phyloP scores from a whole-genome alignment of 2,888 invertebrate genomes.

The Troilus luridus region DNA sequence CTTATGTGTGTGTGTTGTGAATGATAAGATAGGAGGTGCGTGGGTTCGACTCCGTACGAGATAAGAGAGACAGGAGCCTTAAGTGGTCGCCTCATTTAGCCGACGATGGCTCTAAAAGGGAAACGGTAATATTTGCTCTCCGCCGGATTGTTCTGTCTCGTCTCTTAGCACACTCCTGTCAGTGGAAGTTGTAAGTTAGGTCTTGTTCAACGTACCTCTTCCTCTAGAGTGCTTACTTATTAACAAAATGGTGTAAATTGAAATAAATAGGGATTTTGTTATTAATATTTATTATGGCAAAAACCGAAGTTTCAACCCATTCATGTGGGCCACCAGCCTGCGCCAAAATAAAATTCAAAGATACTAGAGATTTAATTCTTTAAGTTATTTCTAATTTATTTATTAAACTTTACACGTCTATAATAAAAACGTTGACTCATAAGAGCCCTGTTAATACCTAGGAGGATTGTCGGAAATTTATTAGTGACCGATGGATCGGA shows the following conservation, averaged over 20 bases:
- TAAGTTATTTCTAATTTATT: too few species aligned
- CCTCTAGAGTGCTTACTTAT: background rate
- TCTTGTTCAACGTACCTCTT: background rate
- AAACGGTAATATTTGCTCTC: conserved; percentile 27
- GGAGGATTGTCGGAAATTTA: too few species aligned
- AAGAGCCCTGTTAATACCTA: too few species aligned
- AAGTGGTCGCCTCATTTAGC: conserved; percentile 36
- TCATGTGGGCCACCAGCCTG: too few species aligned
- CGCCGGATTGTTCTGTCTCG: conserved; percentile 9
- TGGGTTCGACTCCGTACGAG: conserved; percentile 8
- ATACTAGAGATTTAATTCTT: too few species aligned
- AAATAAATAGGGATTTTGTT: too few species aligned
- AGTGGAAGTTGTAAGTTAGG: background rate
- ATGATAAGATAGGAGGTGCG: conserved; percentile 15
- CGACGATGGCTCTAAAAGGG: conserved; percentile 37
- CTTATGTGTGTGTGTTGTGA: background rate
- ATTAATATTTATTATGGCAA: too few species aligned
- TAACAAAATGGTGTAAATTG: background rate
- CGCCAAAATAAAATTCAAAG: too few species aligned
- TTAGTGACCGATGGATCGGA: too few species aligned
- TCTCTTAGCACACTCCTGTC: background rate
- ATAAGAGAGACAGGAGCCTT: background rate
- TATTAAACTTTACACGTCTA: too few species aligned
- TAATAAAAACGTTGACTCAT: too few species aligned
- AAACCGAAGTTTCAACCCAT: too few species aligned